Evolutionary conservation across 2,113 vertebrate genomes (phyloP), one percentile per base, ranked within the genome.

Genomic region (Tiliqua scincoides): DNA sequence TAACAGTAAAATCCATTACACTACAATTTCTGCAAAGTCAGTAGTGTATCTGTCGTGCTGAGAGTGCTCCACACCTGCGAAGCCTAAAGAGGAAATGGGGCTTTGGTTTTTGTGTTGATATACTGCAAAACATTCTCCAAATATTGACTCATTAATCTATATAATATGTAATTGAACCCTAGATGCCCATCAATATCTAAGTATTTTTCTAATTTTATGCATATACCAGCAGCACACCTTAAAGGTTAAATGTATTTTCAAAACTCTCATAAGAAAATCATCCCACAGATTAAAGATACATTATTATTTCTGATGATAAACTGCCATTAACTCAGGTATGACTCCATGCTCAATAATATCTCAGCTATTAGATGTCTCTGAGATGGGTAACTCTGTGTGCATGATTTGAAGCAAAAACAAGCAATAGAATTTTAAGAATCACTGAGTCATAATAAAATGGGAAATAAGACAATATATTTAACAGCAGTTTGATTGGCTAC

Each of bases 391-490:
- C 2, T 84, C 81, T 83, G 21, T 54, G 71, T 67, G 67, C 85
- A 87, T 92, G 87, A 74, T 65, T 76, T 92, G 88, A 91, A 90
- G 35, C 71, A 89, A 59, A 52, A 88, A 37, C 81, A 94, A 89
- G 93, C 89, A 93, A 59, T 11, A 88, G 57, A 70, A 82, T 91
- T 93, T 85, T 74, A 59, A 2, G 2, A 87, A 91, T 83, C 86
- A 93, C 52, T 90, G 87, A 89, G 82, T 92, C n/a, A 7, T 67
- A 85, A 12, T 63, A 79, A 88, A 84, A 82, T 43, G 83, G 88
- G 93, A 92, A 85, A 32, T 82, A 93, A 90, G 89, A 88, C 15
- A 20, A 89, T 93, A 87, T 67, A 93, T 93, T 84, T 35, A 8
- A 48, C 73, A 90, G 82, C 52, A 75, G 25, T 52, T 87, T 3